Conservation (phyloP, 2,113 vertebrate species). For the Amazona vittata region DNA sequence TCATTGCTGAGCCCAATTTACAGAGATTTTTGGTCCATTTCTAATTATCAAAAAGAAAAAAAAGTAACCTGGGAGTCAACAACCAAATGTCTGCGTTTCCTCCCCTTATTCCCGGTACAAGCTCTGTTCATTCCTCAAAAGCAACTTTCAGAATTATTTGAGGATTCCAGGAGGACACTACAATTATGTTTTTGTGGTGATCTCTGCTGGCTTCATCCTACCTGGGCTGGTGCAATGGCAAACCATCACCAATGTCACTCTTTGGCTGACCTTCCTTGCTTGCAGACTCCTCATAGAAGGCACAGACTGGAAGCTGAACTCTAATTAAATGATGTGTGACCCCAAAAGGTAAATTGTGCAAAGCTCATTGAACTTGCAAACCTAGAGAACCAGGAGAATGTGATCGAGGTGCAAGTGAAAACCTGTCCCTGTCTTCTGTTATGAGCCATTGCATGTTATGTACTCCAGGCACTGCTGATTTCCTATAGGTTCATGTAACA, state of each 20-base stretch:
- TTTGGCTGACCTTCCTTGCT: background rate
- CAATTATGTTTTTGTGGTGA: background rate
- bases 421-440: background rate
- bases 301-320: background rate
- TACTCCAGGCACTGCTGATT: background rate
- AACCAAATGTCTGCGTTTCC: background rate
- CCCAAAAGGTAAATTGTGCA: background rate
- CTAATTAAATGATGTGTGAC: background rate
- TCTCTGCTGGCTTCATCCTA: background rate
- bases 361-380: background rate
- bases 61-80: background rate
- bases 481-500: background rate
- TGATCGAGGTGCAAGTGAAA: background rate
- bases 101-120: background rate
- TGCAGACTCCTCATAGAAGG: background rate
- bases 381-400: background rate
- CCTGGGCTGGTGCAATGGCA: background rate
- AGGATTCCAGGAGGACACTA: background rate
- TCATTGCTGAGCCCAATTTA: background rate
- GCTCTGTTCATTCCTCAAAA: background rate
- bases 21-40: background rate
- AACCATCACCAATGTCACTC: rapidly evolving
- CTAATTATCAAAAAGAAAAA: background rate
- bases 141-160: background rate
- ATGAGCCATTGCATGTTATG: background rate